Conservation (phyloP, 2,888 invertebrate genomes). For the Melieria omissa region DNA sequence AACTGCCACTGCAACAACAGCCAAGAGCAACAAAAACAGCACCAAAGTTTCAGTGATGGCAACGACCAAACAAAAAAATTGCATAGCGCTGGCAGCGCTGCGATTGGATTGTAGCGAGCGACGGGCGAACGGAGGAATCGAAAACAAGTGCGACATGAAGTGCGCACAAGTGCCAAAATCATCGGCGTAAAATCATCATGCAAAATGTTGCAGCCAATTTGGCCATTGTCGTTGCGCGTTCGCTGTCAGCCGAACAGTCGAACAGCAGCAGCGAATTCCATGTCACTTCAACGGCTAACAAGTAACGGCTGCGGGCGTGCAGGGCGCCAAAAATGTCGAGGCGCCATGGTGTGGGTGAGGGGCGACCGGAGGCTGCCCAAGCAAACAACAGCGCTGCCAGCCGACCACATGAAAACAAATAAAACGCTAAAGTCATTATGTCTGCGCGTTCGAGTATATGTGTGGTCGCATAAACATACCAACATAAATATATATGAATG, state of each 20-base stretch:
- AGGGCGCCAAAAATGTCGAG: background rate
- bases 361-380: background rate
- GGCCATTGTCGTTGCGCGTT: background rate
- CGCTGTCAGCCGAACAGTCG: background rate
- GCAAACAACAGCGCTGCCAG: background rate
- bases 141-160: slow-evolving; percentile 3
- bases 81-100: slow-evolving; percentile 1
- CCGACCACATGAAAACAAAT: slow-evolving; percentile 9
- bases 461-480: background rate
- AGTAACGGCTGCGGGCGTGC: background rate
- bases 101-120: background rate
- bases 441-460: background rate
- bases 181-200: slow-evolving; percentile 26
- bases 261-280: background rate
- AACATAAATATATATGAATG: background rate
- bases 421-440: background rate
- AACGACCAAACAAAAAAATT: background rate
- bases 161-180: slow-evolving; percentile 22
- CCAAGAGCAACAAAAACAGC: slow-evolving; percentile 5
- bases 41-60: background rate
- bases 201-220: slow-evolving; percentile 24
- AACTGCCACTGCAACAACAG: slow-evolving; percentile 6
- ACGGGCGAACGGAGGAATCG: no score
- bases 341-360: background rate
- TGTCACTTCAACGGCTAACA: background rate